Evolutionary conservation across 1,140 invertebrate species (phyloP), one percentile per base, ranked within the genome.

Genomic region (Solen grandis): DNA sequence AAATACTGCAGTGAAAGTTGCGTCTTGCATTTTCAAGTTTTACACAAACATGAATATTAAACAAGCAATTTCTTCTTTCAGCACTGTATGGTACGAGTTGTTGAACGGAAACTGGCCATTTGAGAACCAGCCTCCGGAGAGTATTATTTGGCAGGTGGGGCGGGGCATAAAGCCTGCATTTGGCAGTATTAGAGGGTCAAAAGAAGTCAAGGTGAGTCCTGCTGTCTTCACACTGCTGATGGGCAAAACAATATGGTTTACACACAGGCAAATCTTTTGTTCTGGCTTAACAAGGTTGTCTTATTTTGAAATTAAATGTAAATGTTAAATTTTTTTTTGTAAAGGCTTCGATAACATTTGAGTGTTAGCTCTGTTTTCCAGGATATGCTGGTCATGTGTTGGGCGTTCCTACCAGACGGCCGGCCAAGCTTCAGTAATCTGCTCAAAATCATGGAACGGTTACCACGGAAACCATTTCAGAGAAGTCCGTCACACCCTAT

Each of bases 31-130:
- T n/a, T n/a, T n/a, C n/a, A n/a, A n/a, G n/a, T n/a, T n/a, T n/a
- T n/a, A n/a, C n/a, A n/a, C n/a, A n/a, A n/a, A n/a, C n/a, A n/a
- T n/a, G n/a, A n/a, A n/a, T n/a, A n/a, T n/a, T n/a, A n/a, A n/a
- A n/a, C n/a, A n/a, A n/a, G n/a, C n/a, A n/a, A 62, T 85, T 72
- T 86, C 87, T 87, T 84, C 76, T 92, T 94, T 65, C 89, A 98
- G 97, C 33, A 99, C 99, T 38, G 97, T 99, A 27, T 99, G 98
- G 98, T 99, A 99, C 93, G 99, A 99, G 92, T 93, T 99, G 62
- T 93, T 99, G 59, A 98, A 97, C 90, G 97, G 97, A 1, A 97
- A 99, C 87, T 99, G 97, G 95, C 98, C 99, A 13, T 99, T 99
- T 90, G 97, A 97, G 90, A 95, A 95, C 19, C 96, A 98, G 90